A percentile compares a stretch with the other conserved stretches of the same genome.
These are phyloP conservation scores for Pyrgus malvae DNA, from an alignment of 2,888 invertebrate species.

Conservation along the genomic window DNA sequence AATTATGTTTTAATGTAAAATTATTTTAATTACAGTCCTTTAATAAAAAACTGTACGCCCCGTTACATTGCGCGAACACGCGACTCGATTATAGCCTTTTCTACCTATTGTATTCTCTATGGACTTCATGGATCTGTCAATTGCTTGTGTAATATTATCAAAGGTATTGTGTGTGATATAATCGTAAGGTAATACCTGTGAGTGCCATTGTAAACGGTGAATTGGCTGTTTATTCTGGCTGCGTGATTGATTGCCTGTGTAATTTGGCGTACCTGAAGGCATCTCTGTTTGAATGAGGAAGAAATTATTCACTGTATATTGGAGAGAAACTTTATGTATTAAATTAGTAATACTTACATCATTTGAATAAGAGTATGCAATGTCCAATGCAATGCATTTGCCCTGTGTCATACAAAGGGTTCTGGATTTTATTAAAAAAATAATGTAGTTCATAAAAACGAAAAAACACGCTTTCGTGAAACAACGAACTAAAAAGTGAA, in stretches of 20 bases:
- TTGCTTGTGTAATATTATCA: slow-evolving; percentile 33
- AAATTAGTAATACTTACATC: background rate
- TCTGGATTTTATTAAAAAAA: no score
- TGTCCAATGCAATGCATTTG: no score
- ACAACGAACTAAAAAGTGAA: no score
- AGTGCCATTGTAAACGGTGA: slow-evolving; percentile 22
- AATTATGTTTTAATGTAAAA: no score
- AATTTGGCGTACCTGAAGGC: background rate
- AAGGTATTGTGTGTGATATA: slow-evolving; percentile 36
- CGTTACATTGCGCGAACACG: background rate
- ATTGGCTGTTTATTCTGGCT: slow-evolving; percentile 12
- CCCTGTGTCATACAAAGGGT: no score
- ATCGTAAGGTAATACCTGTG: slow-evolving; percentile 30
- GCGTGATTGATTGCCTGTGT: slow-evolving; percentile 7
- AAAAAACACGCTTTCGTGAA: no score
- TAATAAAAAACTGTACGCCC: no score
- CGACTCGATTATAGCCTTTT: background rate
- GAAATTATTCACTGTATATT: background rate
- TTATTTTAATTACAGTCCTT: no score
- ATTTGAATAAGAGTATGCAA: background rate
- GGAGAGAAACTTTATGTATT: background rate
- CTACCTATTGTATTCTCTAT: background rate
- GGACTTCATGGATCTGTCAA: slow-evolving; percentile 32
- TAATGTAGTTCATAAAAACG: no score
- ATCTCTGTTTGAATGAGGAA: background rate